Base-by-base conservation (phyloP, 1,140 invertebrate species). In the Drosophila aff. region DNA sequence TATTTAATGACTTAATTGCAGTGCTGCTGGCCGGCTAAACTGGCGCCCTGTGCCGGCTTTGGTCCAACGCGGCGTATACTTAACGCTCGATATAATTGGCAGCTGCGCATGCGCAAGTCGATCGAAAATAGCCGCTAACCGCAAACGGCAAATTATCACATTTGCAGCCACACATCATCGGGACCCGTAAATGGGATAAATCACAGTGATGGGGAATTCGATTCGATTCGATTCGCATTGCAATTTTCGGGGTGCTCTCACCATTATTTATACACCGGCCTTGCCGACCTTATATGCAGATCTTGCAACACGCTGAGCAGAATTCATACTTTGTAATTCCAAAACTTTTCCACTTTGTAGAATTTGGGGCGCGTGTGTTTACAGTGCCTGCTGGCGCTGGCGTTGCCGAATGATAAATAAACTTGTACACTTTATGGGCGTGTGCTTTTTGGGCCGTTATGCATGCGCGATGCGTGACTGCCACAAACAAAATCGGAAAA, bases 1-100 rank as follows among this genome's bases (percentile, higher is more conserved):
- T 84, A 84, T 89, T 79, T 89, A 87, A 87, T 87, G 77, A 87
- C 84, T 87, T 84, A 84, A 87, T 87, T 78, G 77, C 65, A 73
- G 40, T 58, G 46, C 57, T 44, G 41, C 57, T 44, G 38, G 41
- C 26, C 43, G 28, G 50, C 31, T 49, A 58, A 66, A 58, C 47
- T 52, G 76, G 50, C 76, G 76, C 61, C 65, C 79, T 73, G 67
- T 58, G 43, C 44, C 50, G 31, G 40, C 41, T 64, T 57, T 63
- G 59, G 71, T 23, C 31, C 50, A 59, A 76, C 47, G 46, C 46
- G 47, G 23, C 81, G 76, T 83, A 83, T 76, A 68, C 77, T 52
- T 52, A 52, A 52, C 49, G 49, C 10, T 28, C 33, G 71, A 57
- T 62, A 21, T 74, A 58, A 76, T 49, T 66, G 57, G 72, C 31